Conservation (phyloP, 2,113 vertebrate genomes). For the Dasyornis broadbenti region DNA sequence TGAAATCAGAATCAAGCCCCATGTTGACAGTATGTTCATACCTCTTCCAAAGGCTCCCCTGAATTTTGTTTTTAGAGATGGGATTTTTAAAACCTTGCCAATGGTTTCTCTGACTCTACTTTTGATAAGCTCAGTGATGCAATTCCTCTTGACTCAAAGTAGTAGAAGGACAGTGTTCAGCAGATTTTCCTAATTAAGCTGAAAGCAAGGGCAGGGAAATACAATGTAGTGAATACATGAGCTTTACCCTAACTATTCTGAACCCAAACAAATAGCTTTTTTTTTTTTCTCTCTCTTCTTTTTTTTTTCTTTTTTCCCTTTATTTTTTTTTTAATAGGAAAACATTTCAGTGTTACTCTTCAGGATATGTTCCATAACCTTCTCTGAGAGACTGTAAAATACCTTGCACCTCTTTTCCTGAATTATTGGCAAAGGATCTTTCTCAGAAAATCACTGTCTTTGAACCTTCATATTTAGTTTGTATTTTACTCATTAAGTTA, state of each 20-base stretch:
- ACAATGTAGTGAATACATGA: background rate
- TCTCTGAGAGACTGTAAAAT: background rate
- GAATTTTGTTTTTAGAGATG: background rate
- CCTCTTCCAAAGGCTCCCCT: background rate
- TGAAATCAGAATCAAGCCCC: background rate
- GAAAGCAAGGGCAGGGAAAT: background rate
- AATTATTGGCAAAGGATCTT: background rate
- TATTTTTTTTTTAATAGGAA: background rate
- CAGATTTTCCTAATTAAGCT: background rate
- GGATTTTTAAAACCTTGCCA: background rate
- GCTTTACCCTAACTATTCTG: background rate
- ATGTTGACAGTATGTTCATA: background rate
- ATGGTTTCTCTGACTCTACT: background rate
- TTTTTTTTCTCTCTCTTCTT: too few relatives aligned
- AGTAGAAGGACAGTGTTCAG: background rate
- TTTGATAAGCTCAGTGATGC: background rate
- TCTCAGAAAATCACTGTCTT: background rate
- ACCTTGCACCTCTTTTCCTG: background rate
- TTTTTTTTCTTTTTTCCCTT: background rate
- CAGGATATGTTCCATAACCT: background rate
- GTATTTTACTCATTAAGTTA: background rate
- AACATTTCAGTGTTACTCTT: background rate
- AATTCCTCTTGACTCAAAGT: background rate
- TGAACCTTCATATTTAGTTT: conserved; percentile 18
- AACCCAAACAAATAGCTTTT: background rate